Evolutionary conservation across 2,888 invertebrate genomes (phyloP), one percentile per base, ranked within the genome.

Genomic region (Malachius bipustulatus): DNA sequence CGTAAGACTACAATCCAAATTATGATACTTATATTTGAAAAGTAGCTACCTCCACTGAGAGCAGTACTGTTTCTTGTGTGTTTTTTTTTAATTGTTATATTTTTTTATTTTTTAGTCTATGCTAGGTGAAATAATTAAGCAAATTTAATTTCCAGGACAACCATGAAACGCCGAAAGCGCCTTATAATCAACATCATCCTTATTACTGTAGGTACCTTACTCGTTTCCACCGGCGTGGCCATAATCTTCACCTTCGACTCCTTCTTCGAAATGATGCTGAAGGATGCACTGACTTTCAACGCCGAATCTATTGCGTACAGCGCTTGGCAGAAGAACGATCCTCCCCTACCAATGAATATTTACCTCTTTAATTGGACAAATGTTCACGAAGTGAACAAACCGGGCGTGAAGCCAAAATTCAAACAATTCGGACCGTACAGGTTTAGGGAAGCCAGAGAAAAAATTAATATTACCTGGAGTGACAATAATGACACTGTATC

Each of bases 381-480:
- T 41, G 47, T 57, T 0, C 70, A 78, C 8, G 67, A 71, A 32
- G 69, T 74, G 19, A 66, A 66, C 1, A 66, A 69, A 14, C 14
- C 36, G 13, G 65, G 63, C 9, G 59, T 59, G 1, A 76, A 75
- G 44, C 76, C 75, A 4, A 65, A 63, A 30, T 59, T 77, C 15
- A 57, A 67, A 34, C 64, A 71, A 51, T 47, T 69, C 37, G 79
- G 79, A 14, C 79, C 79, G 0, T 79, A 78, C 55, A 66, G 73
- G 4, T 80, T 69, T 54, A 72, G 69, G 1, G 82, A 84, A 56
- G 60, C 67, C 14, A 71, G 75, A 2, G 70, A 75, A 34, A 83
- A 83, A 56, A 74, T 77, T 4, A 74, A 87, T 54, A 66, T 89
- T 2, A 66, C 65, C 1, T 83, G 80, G 70, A 72, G 81, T 69